These are phyloP conservation scores for Ivindomyrus marchei DNA, from an alignment of 2,113 vertebrate genomes.

Conservation along the genomic window DNA sequence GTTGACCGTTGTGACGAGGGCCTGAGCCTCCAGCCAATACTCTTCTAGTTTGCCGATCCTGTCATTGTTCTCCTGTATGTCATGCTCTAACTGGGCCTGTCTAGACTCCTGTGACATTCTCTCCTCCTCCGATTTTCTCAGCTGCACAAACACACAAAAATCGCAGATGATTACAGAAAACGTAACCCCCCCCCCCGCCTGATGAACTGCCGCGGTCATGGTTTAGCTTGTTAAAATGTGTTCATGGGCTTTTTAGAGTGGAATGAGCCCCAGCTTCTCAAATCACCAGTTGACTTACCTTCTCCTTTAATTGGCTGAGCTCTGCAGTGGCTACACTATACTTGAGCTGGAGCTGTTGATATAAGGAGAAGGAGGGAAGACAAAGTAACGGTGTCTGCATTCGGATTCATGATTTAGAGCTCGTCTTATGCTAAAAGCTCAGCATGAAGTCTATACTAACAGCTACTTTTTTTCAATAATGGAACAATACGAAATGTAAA, in stretches of 20 bases:
- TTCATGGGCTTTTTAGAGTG: not conserved
- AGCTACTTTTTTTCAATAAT: not conserved
- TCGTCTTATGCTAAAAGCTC: not conserved
- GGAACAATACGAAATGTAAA: not conserved
- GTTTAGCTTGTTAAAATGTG: not conserved
- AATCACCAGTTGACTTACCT: slow-evolving; percentile 57
- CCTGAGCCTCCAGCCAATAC: slow-evolving; percentile 86
- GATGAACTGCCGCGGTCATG: not conserved
- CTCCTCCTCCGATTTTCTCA: slow-evolving; percentile 62
- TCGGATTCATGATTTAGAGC: not conserved
- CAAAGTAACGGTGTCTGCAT: not conserved
- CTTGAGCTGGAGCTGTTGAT: slow-evolving; percentile 68
- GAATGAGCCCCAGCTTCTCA: not conserved
- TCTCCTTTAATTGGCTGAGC: slow-evolving; percentile 64
- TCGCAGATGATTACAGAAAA: not conserved
- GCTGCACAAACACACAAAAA: slow-evolving; percentile 45
- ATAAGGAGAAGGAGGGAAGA: not conserved
- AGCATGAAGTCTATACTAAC: not conserved
- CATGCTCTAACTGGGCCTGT: slow-evolving; percentile 67
- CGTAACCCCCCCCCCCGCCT: not conserved
- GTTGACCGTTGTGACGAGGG: slow-evolving; percentile 78
- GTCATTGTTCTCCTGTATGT: slow-evolving; percentile 71
- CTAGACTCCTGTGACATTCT: slow-evolving; percentile 63
- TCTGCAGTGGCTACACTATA: slow-evolving; percentile 61
- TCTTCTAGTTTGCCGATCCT: slow-evolving; percentile 79